Base-by-base conservation (phyloP, 2,888 invertebrate species). In the Heliconius cydno region DNA sequence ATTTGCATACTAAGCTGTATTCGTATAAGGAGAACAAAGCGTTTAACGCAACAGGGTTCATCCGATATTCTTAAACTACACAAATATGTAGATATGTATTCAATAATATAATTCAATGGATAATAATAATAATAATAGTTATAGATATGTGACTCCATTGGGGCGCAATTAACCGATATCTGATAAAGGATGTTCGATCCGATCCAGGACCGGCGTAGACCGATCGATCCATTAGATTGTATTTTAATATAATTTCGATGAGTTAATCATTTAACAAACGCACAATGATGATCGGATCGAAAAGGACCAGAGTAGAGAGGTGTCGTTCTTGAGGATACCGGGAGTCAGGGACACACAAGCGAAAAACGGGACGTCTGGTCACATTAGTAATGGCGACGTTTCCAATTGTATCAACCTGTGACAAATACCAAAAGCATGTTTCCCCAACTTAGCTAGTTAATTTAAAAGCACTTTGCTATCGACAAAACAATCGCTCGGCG, bases 391-490 rank as follows among this genome's bases (percentile, higher is more conserved):
- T 41, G 41, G 41, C 41, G 41, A 52, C 52, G 6, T 52, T 46
- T 52, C 52, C 52, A 52, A 19, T 52, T 41, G 25, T 70, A 70
- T 28, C 9, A 70, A 34, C n/a, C 12, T 12, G 30, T 60, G 19
- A n/a, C 15, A 60, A 60, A 73, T n/a, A 65, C 65, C 65, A 41
- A 75, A 46, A 25, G n/a, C 19, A 68, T 60, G 67, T 57, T 75
- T 30, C n/a, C 57, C n/a, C 28, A 74, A 73, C n/a, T 46, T 38
- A 73, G 22, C n/a, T 60, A 60, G 28, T 41, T 12, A 68, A 41
- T n/a, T 73, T 68, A 57, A 79, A 74, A 60, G 41, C 38, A 67
- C 77, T 77, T 41, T 38, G 77, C 68, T 77, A 80, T 80, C 80
- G 68, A 80, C 73, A 74, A 52, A 68, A 68, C 67, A 77, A 80